phyloP scores from a whole-genome alignment of 1,140 invertebrate species.

The Muscidifurax raptorellus region DNA sequence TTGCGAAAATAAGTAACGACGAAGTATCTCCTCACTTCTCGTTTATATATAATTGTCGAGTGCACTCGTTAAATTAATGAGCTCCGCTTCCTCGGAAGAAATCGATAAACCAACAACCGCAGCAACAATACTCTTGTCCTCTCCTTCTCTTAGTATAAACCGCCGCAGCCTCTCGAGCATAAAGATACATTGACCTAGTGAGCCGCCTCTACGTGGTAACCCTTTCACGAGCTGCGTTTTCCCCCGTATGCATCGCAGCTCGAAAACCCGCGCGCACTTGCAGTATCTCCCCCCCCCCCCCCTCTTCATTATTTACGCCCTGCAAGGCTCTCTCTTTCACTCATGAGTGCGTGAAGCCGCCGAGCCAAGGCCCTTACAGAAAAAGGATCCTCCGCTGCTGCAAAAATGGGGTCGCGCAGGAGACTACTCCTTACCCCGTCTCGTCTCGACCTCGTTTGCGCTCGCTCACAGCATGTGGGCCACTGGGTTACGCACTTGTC shows the following conservation, averaged over 20 bases:
- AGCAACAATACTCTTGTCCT: too few species aligned
- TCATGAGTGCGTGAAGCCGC: background rate
- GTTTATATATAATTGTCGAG: background rate
- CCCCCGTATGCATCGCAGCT: background rate
- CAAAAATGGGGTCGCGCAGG: slow-evolving; percentile 4
- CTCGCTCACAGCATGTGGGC: slow-evolving; percentile 42
- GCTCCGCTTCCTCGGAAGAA: background rate
- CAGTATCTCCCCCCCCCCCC: background rate
- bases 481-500: slow-evolving; percentile 36
- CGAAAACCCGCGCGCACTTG: background rate
- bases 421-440: background rate
- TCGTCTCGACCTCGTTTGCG: slow-evolving; percentile 5
- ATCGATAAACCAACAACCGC: background rate
- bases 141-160: too few species aligned
- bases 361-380: background rate
- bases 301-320: slow-evolving; percentile 35
- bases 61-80: background rate
- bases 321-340: background rate
- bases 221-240: slow-evolving; percentile 8
- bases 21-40: background rate
- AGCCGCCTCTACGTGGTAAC: background rate
- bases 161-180: slow-evolving; percentile 20
- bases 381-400: background rate
- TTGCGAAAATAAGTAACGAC: background rate
- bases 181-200: slow-evolving; percentile 35